Conservation (phyloP, 2,113 vertebrate species). For the Pipra filicauda region DNA sequence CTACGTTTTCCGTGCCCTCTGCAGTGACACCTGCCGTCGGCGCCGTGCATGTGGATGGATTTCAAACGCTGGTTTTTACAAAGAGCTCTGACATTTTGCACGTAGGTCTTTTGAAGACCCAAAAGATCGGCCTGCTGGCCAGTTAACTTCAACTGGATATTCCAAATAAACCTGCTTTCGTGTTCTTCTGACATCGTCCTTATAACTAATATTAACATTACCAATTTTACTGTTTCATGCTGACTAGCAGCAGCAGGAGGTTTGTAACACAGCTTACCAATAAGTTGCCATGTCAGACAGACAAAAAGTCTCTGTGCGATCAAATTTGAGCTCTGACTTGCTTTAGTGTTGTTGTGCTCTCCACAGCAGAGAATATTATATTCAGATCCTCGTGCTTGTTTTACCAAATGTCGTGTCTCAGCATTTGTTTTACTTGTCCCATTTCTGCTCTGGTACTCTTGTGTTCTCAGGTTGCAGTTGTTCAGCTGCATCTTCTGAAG, state of each 20-base stretch:
- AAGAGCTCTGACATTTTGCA: fast-evolving
- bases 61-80: fast-evolving
- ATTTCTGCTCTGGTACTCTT: not conserved
- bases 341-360: not conserved
- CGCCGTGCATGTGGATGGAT: not conserved
- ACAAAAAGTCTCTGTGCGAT: not conserved
- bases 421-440: not conserved
- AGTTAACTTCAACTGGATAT: not conserved
- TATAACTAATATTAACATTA: not conserved
- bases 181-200: not conserved
- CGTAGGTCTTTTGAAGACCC: not conserved
- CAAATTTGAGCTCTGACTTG: not conserved
- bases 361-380: not conserved
- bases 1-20: not conserved
- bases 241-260: not conserved
- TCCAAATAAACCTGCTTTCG: not conserved
- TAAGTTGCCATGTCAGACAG: fast-evolving
- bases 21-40: slow-evolving; percentile 43
- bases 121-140: not conserved
- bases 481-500: not conserved
- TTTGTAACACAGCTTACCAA: not conserved
- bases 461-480: slow-evolving; percentile 17
- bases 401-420: not conserved
- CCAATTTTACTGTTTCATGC: not conserved
- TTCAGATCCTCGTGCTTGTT: not conserved